These are phyloP conservation scores for Chaitophorus viminalis DNA, from an alignment of 2,888 invertebrate species.

Conservation along the genomic window DNA sequence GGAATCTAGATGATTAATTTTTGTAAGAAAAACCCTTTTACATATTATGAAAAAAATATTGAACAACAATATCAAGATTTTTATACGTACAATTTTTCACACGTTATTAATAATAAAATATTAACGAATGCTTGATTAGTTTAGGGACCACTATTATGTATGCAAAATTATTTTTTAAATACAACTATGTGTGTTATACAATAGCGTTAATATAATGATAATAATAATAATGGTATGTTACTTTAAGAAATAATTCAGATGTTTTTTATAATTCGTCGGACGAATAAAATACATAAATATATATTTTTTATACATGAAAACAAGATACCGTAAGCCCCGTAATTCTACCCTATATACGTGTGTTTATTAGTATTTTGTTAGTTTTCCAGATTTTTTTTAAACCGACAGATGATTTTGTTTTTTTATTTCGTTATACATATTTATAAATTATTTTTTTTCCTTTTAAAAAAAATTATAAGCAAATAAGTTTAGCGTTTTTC, in stretches of 20 bases:
- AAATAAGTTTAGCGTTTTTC: slow-evolving; percentile 14
- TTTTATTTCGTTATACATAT: neutral
- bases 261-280: neutral
- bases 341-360: neutral
- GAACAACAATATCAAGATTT: too few species aligned
- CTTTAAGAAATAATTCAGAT: neutral
- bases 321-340: neutral
- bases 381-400: neutral
- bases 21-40: neutral
- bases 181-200: neutral
- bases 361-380: slow-evolving; percentile 9
- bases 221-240: neutral
- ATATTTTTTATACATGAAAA: neutral
- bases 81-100: too few species aligned
- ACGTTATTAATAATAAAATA: neutral
- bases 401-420: neutral
- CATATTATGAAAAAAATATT: too few species aligned
- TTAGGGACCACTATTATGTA: neutral
- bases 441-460: neutral
- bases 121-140: neutral
- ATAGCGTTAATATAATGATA: neutral
- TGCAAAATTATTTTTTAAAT: neutral
- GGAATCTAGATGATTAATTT: neutral
- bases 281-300: neutral
- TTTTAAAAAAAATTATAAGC: neutral